Percentiles rank a stretch among this genome's conserved stretches.
phyloP scores from a whole-genome alignment of 2,797 vertebrate species.

The Peromyscus attwateri region DNA sequence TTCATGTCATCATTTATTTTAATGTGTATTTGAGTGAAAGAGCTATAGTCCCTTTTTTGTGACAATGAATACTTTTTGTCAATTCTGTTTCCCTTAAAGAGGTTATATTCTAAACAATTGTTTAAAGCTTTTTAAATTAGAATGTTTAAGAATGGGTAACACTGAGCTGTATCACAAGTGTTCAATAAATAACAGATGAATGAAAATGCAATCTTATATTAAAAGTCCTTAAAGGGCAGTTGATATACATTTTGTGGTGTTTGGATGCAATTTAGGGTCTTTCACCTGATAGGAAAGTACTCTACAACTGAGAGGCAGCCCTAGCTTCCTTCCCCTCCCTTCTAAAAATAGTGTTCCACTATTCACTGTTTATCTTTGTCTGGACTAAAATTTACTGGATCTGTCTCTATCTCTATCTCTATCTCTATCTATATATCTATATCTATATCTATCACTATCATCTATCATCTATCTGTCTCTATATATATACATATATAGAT shows the following conservation, averaged over 20 bases:
- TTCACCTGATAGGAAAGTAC: background rate
- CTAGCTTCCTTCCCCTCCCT: too few relatives aligned
- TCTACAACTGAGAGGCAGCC: background rate
- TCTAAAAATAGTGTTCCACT: background rate
- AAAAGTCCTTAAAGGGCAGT: background rate
- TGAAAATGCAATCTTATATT: background rate
- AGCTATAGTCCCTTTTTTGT: background rate
- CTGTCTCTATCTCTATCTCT: too few relatives aligned
- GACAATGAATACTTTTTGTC: background rate
- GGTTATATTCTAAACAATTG: background rate
- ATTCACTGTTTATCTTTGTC: background rate
- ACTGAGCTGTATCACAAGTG: too few relatives aligned
- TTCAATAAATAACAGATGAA: too few relatives aligned
- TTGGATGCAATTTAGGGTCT: background rate
- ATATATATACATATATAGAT: too few relatives aligned
- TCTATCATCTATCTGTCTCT: too few relatives aligned
- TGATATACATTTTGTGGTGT: background rate
- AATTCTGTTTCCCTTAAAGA: constrained; percentile 11
- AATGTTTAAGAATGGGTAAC: background rate
- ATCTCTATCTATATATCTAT: too few relatives aligned
- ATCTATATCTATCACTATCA: too few relatives aligned
- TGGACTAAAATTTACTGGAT: background rate
- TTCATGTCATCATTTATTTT: background rate
- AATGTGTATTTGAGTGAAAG: background rate
- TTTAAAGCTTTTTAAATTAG: background rate